Conservation (phyloP, 2,888 invertebrate genomes). For the Drosophila quinaria region DNA sequence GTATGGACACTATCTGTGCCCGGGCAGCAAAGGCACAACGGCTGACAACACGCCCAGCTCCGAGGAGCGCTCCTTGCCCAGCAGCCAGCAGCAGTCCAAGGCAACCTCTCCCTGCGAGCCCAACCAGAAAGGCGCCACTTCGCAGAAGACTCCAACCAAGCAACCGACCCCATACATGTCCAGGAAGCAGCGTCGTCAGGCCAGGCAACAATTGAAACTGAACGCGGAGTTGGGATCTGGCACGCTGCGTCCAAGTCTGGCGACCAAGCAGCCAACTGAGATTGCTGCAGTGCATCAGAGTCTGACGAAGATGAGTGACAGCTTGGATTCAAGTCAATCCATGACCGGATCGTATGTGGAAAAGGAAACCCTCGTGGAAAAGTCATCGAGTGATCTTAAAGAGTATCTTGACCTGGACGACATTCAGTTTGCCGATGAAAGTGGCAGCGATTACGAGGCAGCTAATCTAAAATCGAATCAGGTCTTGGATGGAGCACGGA, state of each 20-base stretch:
- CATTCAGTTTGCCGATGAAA: conserved; percentile 90
- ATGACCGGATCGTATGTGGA: conserved; percentile 86
- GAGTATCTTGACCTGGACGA: conserved; percentile 88
- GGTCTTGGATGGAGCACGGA: conserved; percentile 24
- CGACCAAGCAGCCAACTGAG: conserved; percentile 31
- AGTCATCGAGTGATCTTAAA: conserved; percentile 88
- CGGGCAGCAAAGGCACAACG: conserved; percentile 86
- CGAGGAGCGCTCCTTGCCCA: conserved; percentile 85
- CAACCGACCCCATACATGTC: conserved; percentile 75
- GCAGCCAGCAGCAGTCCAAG: conserved; percentile 82
- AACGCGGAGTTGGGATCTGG: conserved; percentile 53
- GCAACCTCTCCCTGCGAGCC: conserved; percentile 79
- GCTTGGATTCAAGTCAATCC: conserved; percentile 61
- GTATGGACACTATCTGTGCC: conserved; percentile 83
- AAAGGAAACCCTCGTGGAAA: conserved; percentile 89
- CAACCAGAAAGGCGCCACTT: conserved; percentile 54
- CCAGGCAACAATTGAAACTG: conserved; percentile 73
- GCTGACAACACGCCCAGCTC: conserved; percentile 87
- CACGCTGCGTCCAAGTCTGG: conserved; percentile 26
- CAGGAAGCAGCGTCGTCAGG: conserved; percentile 73
- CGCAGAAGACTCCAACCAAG: conserved; percentile 46
- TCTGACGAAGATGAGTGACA: conserved; percentile 34
- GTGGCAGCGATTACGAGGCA: conserved; percentile 75
- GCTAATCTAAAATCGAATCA: conserved; percentile 52
- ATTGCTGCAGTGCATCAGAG: conserved; percentile 58